These are phyloP conservation scores for Megalops cyprinoides DNA, from an alignment of 2,797 vertebrate species.

Conservation along the genomic window DNA sequence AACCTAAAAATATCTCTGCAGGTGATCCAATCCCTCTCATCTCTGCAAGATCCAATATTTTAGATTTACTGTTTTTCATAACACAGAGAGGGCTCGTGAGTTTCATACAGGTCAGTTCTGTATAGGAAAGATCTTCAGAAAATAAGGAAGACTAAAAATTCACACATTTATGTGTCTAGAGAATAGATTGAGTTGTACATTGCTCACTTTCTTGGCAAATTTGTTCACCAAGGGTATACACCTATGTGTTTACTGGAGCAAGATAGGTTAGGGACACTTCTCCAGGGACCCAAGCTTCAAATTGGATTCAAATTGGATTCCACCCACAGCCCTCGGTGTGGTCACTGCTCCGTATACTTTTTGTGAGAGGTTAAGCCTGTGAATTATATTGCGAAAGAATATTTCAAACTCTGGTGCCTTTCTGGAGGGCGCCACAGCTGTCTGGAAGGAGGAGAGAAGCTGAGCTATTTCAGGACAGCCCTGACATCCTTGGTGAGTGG, in stretches of 20 bases:
- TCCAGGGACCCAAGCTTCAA: background rate
- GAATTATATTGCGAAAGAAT: background rate
- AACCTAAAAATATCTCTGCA: background rate
- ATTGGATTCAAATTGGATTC: background rate
- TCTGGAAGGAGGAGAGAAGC: background rate
- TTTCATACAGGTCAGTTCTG: background rate
- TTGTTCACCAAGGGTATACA: background rate
- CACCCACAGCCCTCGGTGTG: background rate
- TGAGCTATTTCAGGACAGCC: conserved; percentile 10
- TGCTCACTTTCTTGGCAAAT: background rate
- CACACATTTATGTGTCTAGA: background rate
- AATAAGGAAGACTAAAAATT: background rate
- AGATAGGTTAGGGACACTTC: background rate
- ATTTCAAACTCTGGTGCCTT: background rate
- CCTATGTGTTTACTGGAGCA: background rate
- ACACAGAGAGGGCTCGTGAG: background rate
- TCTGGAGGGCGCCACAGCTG: background rate
- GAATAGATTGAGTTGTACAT: background rate
- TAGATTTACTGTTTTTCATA: background rate
- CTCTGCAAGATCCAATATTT: background rate
- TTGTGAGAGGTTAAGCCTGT: background rate
- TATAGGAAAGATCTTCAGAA: background rate
- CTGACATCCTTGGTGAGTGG: background rate
- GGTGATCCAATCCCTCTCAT: too few relatives aligned
- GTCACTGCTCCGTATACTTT: background rate